A percentile compares a stretch with the other conserved stretches of the same genome.
phyloP scores from a whole-genome alignment of 2,888 invertebrate genomes.

The Torymus aiolomorphi region DNA sequence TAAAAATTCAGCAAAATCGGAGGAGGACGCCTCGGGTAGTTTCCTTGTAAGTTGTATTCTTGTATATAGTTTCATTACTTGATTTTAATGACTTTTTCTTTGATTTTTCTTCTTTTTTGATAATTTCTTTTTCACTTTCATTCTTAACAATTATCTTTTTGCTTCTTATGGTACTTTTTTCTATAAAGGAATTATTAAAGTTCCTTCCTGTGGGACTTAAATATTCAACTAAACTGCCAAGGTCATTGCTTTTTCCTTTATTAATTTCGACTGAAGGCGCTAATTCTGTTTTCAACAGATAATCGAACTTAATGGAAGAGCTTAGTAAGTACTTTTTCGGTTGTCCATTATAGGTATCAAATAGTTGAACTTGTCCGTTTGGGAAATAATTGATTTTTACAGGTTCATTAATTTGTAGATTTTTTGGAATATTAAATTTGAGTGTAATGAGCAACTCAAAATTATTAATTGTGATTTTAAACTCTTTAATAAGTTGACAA shows the following conservation, averaged over 20 bases:
- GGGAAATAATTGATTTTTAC: slow-evolving; percentile 45
- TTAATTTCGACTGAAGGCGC: slow-evolving; percentile 34
- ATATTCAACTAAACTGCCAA: slow-evolving; percentile 36
- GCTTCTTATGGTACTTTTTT: too few relatives aligned
- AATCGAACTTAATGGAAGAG: slow-evolving; percentile 10
- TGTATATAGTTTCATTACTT: too few relatives aligned
- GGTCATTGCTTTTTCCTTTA: slow-evolving; percentile 2
- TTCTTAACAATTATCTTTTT: too few relatives aligned
- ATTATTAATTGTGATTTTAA: slow-evolving; percentile 38
- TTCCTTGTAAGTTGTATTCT: too few relatives aligned
- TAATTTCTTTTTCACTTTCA: too few relatives aligned
- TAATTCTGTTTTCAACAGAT: slow-evolving; percentile 18
- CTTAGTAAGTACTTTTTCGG: slow-evolving; percentile 12
- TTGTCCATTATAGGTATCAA: slow-evolving; percentile 36
- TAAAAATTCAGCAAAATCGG: too few relatives aligned
- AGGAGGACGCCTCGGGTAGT: too few relatives aligned
- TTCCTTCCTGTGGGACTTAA: slow-evolving; percentile 27
- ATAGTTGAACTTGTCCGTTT: slow-evolving; percentile 39
- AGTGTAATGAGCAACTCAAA: slow-evolving; percentile 33
- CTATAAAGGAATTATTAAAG: too few relatives aligned
- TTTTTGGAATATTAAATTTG: slow-evolving; percentile 19
- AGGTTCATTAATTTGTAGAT: slow-evolving; percentile 48
- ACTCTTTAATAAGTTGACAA: slow-evolving; percentile 30
- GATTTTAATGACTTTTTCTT: too few relatives aligned
- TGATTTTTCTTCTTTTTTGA: too few relatives aligned